phyloP scores from a whole-genome alignment of 2,113 vertebrate species.

The Ailurus styani region DNA sequence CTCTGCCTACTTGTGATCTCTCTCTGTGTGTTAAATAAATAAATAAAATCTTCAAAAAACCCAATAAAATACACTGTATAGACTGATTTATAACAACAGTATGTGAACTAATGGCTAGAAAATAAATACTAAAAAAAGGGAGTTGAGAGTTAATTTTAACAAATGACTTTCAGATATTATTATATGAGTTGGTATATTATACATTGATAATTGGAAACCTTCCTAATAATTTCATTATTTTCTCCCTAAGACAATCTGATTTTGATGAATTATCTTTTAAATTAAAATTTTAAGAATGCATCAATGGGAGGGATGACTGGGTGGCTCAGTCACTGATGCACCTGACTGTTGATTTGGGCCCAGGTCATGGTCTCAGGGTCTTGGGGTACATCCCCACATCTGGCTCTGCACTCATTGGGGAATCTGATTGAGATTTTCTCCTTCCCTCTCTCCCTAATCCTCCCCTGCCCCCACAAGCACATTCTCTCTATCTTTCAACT shows the following conservation, averaged over 20 bases:
- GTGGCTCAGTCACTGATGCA: background rate
- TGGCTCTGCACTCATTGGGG: background rate
- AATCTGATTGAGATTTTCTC: background rate
- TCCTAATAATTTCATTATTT: background rate
- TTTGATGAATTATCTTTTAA: background rate
- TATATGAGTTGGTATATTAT: background rate
- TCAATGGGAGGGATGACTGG: background rate
- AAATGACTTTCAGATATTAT: background rate
- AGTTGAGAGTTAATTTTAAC: background rate
- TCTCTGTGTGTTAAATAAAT: too few species aligned
- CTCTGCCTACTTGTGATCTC: too few species aligned
- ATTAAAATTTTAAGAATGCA: background rate
- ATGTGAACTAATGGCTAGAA: background rate
- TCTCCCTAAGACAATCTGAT: background rate
- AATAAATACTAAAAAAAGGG: background rate
- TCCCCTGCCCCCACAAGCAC: background rate
- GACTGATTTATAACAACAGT: background rate
- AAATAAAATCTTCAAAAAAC: too few species aligned
- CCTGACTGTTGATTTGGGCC: background rate
- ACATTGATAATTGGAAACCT: background rate
- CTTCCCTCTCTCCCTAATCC: background rate
- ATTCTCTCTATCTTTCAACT: background rate
- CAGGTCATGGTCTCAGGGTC: background rate
- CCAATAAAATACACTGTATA: background rate
- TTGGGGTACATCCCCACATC: background rate